Evolutionary conservation across 2,888 invertebrate genomes (phyloP).

Genomic region (Bembecia ichneumoniformis): DNA sequence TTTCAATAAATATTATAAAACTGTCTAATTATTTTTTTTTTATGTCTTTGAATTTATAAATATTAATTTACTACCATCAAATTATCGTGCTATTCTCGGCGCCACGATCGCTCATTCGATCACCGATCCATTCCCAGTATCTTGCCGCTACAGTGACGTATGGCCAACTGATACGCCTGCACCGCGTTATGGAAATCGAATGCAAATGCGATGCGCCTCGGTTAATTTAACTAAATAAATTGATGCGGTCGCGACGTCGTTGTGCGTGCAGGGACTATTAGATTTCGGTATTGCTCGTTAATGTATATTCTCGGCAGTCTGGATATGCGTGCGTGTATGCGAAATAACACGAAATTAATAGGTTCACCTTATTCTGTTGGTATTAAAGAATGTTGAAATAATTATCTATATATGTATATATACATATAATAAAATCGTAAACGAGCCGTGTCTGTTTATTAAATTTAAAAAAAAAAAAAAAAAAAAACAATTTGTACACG

Average conservation of each 20-base stretch:
- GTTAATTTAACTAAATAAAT: slow-evolving; percentile 71
- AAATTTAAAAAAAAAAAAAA: too few relatives aligned
- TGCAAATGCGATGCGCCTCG: slow-evolving; percentile 62
- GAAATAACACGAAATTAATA: background rate
- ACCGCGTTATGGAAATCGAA: slow-evolving; percentile 65
- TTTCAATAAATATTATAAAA: too few relatives aligned
- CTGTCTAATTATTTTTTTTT: too few relatives aligned
- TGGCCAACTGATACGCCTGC: slow-evolving; percentile 54
- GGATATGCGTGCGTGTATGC: slow-evolving; percentile 3
- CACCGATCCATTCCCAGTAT: slow-evolving; percentile 37
- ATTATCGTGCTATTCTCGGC: background rate
- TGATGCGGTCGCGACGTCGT: slow-evolving; percentile 35
- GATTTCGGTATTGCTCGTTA: slow-evolving; percentile 44
- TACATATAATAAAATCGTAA: too few relatives aligned
- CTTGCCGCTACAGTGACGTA: slow-evolving; percentile 58
- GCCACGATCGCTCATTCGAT: slow-evolving; percentile 24
- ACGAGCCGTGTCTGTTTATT: too few relatives aligned
- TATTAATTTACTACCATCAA: background rate
- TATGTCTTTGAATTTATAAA: too few relatives aligned
- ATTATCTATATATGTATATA: background rate
- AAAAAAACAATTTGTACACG: too few relatives aligned
- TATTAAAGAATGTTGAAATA: background rate
- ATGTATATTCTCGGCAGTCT: slow-evolving; percentile 26
- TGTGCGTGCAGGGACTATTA: slow-evolving; percentile 37
- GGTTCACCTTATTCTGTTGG: background rate